Base-by-base conservation (phyloP, 2,113 vertebrate genomes). In the Rattus rattus region DNA sequence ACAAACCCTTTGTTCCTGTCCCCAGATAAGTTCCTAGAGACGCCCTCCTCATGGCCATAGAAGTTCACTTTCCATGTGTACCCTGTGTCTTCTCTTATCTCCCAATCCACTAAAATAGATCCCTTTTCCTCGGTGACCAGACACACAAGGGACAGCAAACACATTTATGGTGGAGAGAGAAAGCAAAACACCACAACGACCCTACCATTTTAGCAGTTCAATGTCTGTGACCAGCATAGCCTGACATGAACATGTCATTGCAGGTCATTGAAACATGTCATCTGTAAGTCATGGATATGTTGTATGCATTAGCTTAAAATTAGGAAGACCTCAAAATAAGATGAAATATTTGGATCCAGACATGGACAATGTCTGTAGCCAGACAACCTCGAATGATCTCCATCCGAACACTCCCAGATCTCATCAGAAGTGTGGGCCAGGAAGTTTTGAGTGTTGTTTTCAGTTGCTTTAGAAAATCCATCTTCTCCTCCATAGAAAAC, bases 401-500 rank as follows among this genome's bases (percentile, higher is more conserved):
- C 10, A 69, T 52, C 28, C 11, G 0, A 69, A 52, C 7, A 36
- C 17, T 69, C 63, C 43, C 0, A 6, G 2, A 47, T 69, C 63
- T 36, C 84, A 49, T 5, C 43, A 47, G 63, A 52, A 67, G 69
- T 14, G 0, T 88, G 22, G 49, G 52, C 24, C 43, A 76, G 87
- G 73, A 87, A 39, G 69, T 33, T 49, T 47, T 70, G 59, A 56
- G 39, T 33, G 75, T 86, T 67, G 16, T 67, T 63, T 86, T 86
- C 43, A 43, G 49, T 49, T 43, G 7, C 49, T 90, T 90, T 28
- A 81, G 79, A 90, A 96, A 94, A 79, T 56, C 49, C 89, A 39
- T 28, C 33, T 49, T 67, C 12, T 91, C 11, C 6, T 22, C 43
- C 54, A 5, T 65, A 67, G 49, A 75, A 75, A 92, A 61, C 11